These are phyloP conservation scores for Astropecten irregularis DNA, from an alignment of 53 echinoderm and acorn worm species.

Conservation along the genomic window DNA sequence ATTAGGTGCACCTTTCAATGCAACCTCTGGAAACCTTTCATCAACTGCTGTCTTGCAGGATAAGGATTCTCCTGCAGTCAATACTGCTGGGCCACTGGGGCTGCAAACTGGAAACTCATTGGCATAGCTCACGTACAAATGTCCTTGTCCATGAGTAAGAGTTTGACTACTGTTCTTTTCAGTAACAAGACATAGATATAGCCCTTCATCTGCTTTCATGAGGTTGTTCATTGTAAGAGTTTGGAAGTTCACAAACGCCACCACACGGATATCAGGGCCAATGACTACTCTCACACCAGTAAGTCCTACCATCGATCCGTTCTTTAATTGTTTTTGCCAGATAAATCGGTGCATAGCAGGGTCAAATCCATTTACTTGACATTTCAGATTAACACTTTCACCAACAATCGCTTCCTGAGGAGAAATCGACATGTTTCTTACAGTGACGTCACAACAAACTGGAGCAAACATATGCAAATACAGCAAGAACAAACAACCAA, in stretches of 20 bases:
- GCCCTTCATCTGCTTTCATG: neutral
- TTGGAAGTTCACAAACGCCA: neutral
- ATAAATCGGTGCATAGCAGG: neutral
- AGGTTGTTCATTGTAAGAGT: neutral
- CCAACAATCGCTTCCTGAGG: neutral
- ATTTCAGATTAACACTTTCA: neutral
- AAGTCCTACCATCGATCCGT: neutral
- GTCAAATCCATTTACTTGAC: neutral
- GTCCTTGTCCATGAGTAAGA: neutral
- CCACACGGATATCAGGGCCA: neutral
- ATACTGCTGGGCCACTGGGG: neutral
- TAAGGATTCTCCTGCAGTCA: neutral
- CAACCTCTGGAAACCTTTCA: neutral
- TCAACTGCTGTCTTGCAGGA: conserved; percentile 4
- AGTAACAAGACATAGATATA: neutral
- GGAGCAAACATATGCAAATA: neutral
- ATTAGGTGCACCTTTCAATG: neutral
- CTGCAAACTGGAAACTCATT: conserved; percentile 17
- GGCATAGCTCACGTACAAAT: neutral
- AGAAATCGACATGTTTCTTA: neutral
- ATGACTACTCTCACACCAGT: neutral
- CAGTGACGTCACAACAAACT: neutral
- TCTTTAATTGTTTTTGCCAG: neutral
- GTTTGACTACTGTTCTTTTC: neutral
- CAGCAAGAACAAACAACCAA: neutral